A percentile compares a stretch with the other conserved stretches of the same genome.
Conservation (phyloP, 2,888 invertebrate genomes). For the Nemoura dubitans region DNA sequence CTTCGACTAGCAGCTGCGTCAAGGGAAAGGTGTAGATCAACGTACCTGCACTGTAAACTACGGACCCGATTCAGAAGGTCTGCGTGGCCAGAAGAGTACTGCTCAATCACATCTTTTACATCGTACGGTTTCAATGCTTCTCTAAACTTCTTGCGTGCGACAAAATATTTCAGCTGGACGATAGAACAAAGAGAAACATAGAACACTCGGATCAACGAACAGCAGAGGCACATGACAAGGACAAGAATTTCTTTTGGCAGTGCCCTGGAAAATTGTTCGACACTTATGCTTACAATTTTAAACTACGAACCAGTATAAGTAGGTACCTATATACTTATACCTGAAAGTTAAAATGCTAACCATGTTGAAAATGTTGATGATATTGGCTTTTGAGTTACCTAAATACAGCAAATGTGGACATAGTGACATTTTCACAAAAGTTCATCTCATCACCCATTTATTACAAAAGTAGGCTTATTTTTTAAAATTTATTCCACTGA, state of each 20-base stretch:
- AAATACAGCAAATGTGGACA: too few species aligned
- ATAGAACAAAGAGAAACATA: constrained; percentile 45
- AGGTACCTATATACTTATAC: too few species aligned
- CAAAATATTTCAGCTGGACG: constrained; percentile 82
- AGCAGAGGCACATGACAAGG: constrained; percentile 38
- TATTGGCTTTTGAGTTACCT: too few species aligned
- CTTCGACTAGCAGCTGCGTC: too few species aligned
- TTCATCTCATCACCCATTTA: too few species aligned
- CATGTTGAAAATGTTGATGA: too few species aligned
- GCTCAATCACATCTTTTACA: constrained; percentile 94
- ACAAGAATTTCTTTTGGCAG: background rate
- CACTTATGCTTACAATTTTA: background rate
- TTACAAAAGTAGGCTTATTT: too few species aligned
- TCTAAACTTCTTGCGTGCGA: constrained; percentile 89
- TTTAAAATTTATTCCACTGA: too few species aligned
- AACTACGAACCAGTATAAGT: too few species aligned
- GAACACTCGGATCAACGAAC: constrained; percentile 40
- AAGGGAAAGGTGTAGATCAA: background rate
- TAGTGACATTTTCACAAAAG: too few species aligned
- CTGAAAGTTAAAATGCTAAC: too few species aligned
- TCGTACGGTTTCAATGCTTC: constrained; percentile 93
- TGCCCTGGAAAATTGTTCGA: background rate
- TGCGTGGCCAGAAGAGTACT: constrained; percentile 88
- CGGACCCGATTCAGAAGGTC: constrained; percentile 89
- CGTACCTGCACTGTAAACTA: constrained; percentile 85